phyloP scores from a whole-genome alignment of 2,888 invertebrate species.

The Tachina grossa region DNA sequence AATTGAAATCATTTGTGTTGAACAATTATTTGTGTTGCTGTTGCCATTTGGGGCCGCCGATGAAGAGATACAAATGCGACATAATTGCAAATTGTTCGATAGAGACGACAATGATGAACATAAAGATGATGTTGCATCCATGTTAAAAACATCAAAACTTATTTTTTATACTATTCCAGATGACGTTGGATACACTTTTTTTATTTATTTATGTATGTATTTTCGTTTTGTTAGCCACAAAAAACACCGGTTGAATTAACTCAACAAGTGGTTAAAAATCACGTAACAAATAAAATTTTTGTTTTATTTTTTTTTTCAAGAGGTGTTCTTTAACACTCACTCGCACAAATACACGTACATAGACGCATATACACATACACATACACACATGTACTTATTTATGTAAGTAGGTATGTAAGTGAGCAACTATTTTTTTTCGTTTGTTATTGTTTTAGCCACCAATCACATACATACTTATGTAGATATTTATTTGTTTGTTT shows the following conservation, averaged over 20 bases:
- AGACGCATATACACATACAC: too few species aligned
- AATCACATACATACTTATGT: constrained; percentile 23
- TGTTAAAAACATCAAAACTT: constrained; percentile 67
- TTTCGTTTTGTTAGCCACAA: neutral
- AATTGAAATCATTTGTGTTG: constrained; percentile 82
- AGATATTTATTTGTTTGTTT: neutral
- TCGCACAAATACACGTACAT: neutral
- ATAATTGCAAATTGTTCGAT: constrained; percentile 77
- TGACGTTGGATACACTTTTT: constrained; percentile 9
- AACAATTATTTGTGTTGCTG: constrained; percentile 73
- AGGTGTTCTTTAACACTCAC: constrained; percentile 32
- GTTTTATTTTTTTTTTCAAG: constrained; percentile 5
- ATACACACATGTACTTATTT: too few species aligned
- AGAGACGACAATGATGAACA: constrained; percentile 35
- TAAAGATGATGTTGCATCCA: constrained; percentile 73
- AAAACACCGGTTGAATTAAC: constrained; percentile 13
- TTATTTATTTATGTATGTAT: neutral
- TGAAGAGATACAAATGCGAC: constrained; percentile 81
- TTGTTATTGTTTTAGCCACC: constrained; percentile 46
- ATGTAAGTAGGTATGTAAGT: too few species aligned
- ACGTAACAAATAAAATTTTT: constrained; percentile 25
- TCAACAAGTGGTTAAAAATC: constrained; percentile 59
- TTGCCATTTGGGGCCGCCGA: constrained; percentile 67
- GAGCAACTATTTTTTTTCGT: neutral
- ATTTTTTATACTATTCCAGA: constrained; percentile 7